Conservation (phyloP, 2,888 invertebrate genomes). For the Heliconius erato region DNA sequence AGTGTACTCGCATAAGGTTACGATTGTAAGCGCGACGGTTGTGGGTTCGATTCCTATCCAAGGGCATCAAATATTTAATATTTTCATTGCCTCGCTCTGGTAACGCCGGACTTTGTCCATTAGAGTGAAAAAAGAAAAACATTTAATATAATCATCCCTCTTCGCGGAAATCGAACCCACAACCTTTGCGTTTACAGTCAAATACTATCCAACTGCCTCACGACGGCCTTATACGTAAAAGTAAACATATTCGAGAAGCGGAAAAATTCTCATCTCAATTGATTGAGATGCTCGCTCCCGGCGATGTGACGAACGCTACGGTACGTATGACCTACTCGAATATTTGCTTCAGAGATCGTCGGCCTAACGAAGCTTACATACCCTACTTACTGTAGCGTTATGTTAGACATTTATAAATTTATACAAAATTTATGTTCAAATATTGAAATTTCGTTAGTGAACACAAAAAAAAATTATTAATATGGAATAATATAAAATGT, state of each 20-base stretch:
- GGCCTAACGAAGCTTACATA: conserved; percentile 10
- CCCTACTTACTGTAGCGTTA: neutral
- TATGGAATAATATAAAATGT: too few species aligned
- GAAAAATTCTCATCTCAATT: conserved; percentile 17
- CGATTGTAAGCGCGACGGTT: too few species aligned
- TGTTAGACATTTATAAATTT: neutral
- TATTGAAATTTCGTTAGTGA: neutral
- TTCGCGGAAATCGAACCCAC: neutral
- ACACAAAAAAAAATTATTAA: too few species aligned
- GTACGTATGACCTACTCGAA: neutral
- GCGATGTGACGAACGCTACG: conserved; percentile 7
- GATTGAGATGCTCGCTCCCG: conserved; percentile 14
- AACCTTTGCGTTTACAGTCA: neutral
- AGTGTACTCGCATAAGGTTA: too few species aligned
- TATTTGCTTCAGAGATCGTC: conserved; percentile 15
- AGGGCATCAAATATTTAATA: too few species aligned
- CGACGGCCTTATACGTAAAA: neutral
- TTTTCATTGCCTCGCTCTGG: too few species aligned
- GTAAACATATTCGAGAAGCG: neutral
- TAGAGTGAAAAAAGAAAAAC: too few species aligned
- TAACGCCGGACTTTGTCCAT: too few species aligned
- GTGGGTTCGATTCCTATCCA: too few species aligned
- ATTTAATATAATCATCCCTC: neutral
- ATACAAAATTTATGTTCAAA: neutral
- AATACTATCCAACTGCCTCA: too few species aligned